Evolutionary conservation across 2,888 invertebrate species (phyloP), one percentile per base, ranked within the genome.

Genomic region (Nemotelus nigrinus): DNA sequence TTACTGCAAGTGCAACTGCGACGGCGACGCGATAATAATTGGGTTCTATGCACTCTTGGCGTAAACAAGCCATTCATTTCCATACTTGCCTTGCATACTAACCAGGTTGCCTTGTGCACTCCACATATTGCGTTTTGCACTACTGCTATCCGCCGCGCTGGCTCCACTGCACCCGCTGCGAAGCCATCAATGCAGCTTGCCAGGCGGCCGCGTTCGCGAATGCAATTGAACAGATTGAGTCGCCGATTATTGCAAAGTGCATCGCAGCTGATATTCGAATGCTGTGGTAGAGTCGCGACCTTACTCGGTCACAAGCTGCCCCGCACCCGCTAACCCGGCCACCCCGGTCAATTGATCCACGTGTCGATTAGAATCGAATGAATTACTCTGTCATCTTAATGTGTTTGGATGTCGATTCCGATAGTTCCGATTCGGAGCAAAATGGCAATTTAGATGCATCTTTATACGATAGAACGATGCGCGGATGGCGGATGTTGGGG

Each of bases 41-140:
- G 74, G 63, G 74, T 74, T 74, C 74, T 60, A 74, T 60, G 74
- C 57, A 60, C 74, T 74, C 74, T 60, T 44, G 47, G 41, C 60
- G 74, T 74, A 60, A 74, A 74, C 74, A 74, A 74, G 74, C 74
- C 8, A 50, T 48, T 74, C 74, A 74, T 74, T 74, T 72, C 58
- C 72, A 72, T 72, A 70, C 55, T 70, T 55, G 70, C 43, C 5
- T 47, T 70, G 70, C 70, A 70, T 70, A 70, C 70, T 70, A 70
- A 70, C 70, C 53, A 70, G 70, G 70, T 70, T 55, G 55, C 4
- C 63, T 25, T 25, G 25, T 25, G 25, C 67, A 67, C 50, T 70
- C 41, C 10, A 53, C 6, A 70, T 43, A 55, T 70, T 43, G 70
- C 70, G 43, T 45, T 65, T 45, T 45, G 65, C 65, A 55, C 25